Conservation (phyloP, 2,888 invertebrate species). For the Cryptocephalus moraei region DNA sequence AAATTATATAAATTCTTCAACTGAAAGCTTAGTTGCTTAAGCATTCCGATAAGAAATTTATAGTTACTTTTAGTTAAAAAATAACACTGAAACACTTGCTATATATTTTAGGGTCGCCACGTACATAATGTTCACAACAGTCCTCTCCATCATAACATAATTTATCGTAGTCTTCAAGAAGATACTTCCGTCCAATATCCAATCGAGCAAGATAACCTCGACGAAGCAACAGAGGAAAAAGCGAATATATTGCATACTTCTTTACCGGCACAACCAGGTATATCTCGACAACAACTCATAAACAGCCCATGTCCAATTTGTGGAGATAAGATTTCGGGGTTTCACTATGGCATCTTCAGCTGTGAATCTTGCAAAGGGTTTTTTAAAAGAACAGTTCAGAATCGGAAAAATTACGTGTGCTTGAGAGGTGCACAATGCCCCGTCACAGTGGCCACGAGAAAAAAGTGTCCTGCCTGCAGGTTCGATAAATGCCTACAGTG, state of each 20-base stretch:
- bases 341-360: constrained; percentile 96
- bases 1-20: too few relatives aligned
- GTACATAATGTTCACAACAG: constrained; percentile 42
- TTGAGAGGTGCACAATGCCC: constrained; percentile 83
- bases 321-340: constrained; percentile 91
- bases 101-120: constrained; percentile 40
- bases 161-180: constrained; percentile 45
- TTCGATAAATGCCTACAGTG: constrained; percentile 92
- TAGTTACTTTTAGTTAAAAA: too few relatives aligned
- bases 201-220: constrained; percentile 34
- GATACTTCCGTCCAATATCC: constrained; percentile 28
- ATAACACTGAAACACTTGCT: background rate
- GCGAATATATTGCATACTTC: constrained; percentile 36
- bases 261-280: constrained; percentile 60
- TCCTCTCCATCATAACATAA: constrained; percentile 44
- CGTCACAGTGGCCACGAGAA: constrained; percentile 84
- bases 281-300: constrained; percentile 79
- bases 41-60: too few relatives aligned
- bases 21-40: too few relatives aligned
- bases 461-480: constrained; percentile 94
- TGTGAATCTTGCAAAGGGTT: constrained; percentile 98
- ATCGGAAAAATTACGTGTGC: constrained; percentile 93
- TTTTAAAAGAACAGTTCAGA: constrained; percentile 97
- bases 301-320: constrained; percentile 93
- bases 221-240: constrained; percentile 42